Evolutionary conservation across 2,797 vertebrate species (phyloP), one percentile per base, ranked within the genome.

Genomic region (Mareca penelope): DNA sequence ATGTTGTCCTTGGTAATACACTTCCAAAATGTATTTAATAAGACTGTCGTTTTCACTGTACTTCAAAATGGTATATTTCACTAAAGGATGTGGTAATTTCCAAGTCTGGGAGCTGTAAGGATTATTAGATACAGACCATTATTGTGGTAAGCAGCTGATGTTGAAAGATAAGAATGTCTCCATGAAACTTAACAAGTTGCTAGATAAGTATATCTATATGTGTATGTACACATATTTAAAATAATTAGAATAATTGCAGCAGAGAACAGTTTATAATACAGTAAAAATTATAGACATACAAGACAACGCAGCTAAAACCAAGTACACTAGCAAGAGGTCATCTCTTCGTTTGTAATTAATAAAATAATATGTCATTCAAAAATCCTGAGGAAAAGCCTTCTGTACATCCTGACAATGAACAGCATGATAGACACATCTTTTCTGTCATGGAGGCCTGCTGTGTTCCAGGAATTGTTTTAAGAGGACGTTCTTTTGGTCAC

Each of bases 1-100:
- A 99, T 33, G 96, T 99, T 4, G 95, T 98, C 82, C 97, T 99
- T 72, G 99, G 99, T 99, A 98, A 97, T 56, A 37, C 50, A 42
- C 15, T 42, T 11, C 31, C 82, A 55, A 90, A 89, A 89, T 33
- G 5, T 57, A 92, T 69, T 82, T 68, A 79, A 60, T 65, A 76
- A 57, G 56, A 73, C 24, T 85, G 15, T 26, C 59, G 14, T 55
- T 80, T 64, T 81, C 48, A 53, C 39, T 77, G 22, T 81, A 29
- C 46, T 84, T 85, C 80, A 76, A 33, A 89, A 79, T n/a, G 18
- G 15, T 22, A 15, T 63, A 71, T 81, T 69, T 90, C 40, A 52
- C 48, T 55, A 56, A 64, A 64, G 33, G 29, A 12, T 60, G 64
- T 71, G 44, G 22, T 59, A 44, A 80, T 73, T 89, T 75, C 80